A percentile compares a stretch with the other conserved stretches of the same genome.
These are phyloP conservation scores for Arrhopalites spinosus DNA, from an alignment of 2,888 invertebrate species.

Conservation along the genomic window DNA sequence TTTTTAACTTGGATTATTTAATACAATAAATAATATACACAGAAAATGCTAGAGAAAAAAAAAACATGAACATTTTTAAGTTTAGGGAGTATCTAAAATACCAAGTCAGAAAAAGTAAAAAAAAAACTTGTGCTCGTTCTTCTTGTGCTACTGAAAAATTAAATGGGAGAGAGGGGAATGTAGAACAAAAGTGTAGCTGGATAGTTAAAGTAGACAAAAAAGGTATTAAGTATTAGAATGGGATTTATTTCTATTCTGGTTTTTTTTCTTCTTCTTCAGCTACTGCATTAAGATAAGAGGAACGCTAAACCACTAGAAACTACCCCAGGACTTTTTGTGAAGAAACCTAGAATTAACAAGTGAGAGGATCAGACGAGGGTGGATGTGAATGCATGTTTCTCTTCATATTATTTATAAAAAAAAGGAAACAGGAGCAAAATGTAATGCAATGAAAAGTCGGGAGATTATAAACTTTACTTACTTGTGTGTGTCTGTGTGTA, in stretches of 20 bases:
- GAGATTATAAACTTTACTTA: constrained; percentile 17
- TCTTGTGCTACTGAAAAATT: constrained; percentile 1
- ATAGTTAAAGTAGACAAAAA: constrained; percentile 9
- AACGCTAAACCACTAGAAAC: background rate
- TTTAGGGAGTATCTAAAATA: no score
- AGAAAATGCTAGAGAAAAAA: no score
- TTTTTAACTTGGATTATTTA: no score
- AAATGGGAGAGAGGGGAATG: background rate
- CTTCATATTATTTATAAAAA: background rate
- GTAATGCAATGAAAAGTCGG: background rate
- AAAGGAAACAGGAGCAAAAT: background rate
- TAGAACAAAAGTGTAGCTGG: background rate
- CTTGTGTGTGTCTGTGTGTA: constrained; percentile 5
- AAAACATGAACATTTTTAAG: no score
- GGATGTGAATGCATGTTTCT: background rate
- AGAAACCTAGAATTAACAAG: background rate
- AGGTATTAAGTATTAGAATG: constrained; percentile 24
- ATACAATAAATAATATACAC: no score
- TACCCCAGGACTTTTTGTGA: no score
- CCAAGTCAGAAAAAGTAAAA: no score
- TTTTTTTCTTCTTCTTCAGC: constrained; percentile 12
- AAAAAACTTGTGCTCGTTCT: no score
- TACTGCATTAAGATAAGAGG: constrained; percentile 32
- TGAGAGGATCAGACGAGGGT: background rate
- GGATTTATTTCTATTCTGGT: constrained; percentile 20